These are phyloP conservation scores for Actinernus sp. DNA, from an alignment of 92 coral and sea anemone species.

Conservation along the genomic window DNA sequence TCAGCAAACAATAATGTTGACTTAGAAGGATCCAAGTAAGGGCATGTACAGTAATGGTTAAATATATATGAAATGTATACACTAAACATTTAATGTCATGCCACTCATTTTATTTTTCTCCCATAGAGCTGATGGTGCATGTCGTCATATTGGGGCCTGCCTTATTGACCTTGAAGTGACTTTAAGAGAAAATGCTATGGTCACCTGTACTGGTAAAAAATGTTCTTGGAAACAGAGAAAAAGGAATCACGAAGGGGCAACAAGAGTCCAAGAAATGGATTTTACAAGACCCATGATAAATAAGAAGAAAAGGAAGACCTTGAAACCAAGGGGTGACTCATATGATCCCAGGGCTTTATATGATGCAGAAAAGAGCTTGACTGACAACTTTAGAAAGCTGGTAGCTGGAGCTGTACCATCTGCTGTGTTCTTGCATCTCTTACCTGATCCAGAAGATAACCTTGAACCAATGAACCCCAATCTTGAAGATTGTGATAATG, in stretches of 20 bases:
- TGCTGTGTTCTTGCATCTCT: conserved; percentile 22
- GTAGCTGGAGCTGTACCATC: conserved; percentile 10
- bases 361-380: conserved; percentile 4
- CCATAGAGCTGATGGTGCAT: conserved; percentile 18
- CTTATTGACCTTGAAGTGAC: conserved; percentile 23
- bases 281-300: conserved; percentile 21
- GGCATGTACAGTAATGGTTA: not conserved
- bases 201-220: conserved; percentile 28
- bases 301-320: conserved; percentile 14
- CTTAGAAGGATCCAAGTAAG: conserved; percentile 12
- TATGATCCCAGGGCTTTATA: no score
- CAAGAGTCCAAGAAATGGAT: conserved; percentile 9
- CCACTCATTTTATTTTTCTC: no score
- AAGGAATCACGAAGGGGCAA: conserved; percentile 13
- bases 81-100: no score
- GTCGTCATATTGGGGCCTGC: conserved; percentile 21
- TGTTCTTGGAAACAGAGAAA: conserved; percentile 12
- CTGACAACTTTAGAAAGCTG: conserved; percentile 7
- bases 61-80: no score
- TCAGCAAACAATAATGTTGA: no score
- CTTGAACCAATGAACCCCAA: no score
- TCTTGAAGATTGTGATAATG: no score
- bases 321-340: no score
- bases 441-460: conserved; percentile 28
- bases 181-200: conserved; percentile 7